These are phyloP conservation scores for Papilio elwesi DNA, from an alignment of 2,888 invertebrate genomes.

Conservation along the genomic window DNA sequence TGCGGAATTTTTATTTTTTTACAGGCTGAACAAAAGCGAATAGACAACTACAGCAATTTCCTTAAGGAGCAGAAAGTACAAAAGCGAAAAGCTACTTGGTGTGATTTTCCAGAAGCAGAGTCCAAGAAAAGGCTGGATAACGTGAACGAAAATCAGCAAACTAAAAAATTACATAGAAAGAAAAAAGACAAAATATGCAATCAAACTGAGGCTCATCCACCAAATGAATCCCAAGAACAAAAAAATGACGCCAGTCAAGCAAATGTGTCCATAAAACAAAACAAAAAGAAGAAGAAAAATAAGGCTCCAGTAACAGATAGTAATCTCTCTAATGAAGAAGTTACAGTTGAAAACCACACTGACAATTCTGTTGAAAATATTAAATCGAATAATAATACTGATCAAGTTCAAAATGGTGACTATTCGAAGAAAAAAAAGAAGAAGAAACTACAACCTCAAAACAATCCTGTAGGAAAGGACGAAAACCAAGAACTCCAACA, in stretches of 20 bases:
- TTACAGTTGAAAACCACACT: conserved; percentile 18
- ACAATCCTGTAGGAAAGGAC: conserved; percentile 28
- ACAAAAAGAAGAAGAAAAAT: conserved; percentile 45
- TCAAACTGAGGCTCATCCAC: not conserved
- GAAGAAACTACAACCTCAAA: conserved; percentile 14
- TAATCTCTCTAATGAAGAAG: conserved; percentile 47
- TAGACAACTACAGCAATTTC: conserved; percentile 80
- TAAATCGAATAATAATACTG: not conserved
- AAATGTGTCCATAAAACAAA: conserved; percentile 40
- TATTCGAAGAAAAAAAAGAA: conserved; percentile 23
- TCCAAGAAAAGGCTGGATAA: conserved; percentile 35
- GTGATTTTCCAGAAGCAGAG: conserved; percentile 80
- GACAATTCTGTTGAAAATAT: not conserved
- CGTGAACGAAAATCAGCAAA: not conserved
- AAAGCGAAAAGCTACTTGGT: conserved; percentile 80
- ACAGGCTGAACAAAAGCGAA: conserved; percentile 77
- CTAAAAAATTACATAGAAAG: conserved; percentile 19
- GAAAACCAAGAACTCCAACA: conserved; percentile 19
- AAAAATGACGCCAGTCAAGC: conserved; percentile 31
- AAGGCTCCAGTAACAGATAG: not conserved
- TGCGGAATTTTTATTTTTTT: conserved; percentile 45
- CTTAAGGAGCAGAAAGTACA: conserved; percentile 77
- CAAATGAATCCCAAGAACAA: not conserved
- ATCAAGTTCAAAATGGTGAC: conserved; percentile 7
- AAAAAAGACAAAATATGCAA: conserved; percentile 1